A percentile compares a stretch with the other conserved stretches of the same genome.
Evolutionary conservation across 2,797 vertebrate species (phyloP).

Genomic region (Staurois parvus): DNA sequence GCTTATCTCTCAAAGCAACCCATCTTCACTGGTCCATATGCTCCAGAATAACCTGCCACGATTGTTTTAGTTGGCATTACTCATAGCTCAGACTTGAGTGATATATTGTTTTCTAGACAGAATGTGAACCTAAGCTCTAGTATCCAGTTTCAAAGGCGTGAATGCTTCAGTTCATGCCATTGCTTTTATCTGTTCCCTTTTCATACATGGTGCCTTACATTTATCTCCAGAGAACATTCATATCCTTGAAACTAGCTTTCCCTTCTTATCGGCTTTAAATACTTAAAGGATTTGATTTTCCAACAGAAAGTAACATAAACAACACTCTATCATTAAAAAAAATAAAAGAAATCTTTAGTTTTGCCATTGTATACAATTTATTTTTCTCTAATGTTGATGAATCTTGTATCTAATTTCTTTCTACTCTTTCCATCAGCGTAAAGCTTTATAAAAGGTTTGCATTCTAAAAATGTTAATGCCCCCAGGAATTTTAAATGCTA

Average conservation of each 20-base stretch:
- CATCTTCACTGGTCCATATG: not conserved
- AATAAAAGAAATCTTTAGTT: too few relatives aligned
- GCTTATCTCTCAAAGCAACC: not conserved
- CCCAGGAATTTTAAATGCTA: too few relatives aligned
- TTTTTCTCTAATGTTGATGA: too few relatives aligned
- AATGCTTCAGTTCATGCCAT: conserved; percentile 2
- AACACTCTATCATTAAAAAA: too few relatives aligned
- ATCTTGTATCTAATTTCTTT: too few relatives aligned
- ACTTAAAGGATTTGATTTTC: too few relatives aligned
- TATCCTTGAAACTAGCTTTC: not conserved
- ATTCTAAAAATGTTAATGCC: too few relatives aligned
- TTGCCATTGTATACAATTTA: too few relatives aligned
- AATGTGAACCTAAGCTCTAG: conserved; percentile 29
- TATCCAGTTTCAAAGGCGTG: conserved; percentile 39
- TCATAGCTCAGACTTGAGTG: conserved; percentile 4
- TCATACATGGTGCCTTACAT: not conserved
- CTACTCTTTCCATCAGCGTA: too few relatives aligned
- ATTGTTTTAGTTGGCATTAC: conserved; percentile 38
- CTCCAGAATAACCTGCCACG: not conserved
- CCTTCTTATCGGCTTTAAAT: not conserved
- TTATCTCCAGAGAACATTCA: conserved; percentile 23
- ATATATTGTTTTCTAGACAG: conserved; percentile 36
- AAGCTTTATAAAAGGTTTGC: too few relatives aligned
- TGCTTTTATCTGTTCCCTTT: conserved; percentile 16
- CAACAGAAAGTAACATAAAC: too few relatives aligned